Evolutionary conservation across 2,797 vertebrate genomes (phyloP), one percentile per base, ranked within the genome.

Genomic region (Peromyscus attwateri): DNA sequence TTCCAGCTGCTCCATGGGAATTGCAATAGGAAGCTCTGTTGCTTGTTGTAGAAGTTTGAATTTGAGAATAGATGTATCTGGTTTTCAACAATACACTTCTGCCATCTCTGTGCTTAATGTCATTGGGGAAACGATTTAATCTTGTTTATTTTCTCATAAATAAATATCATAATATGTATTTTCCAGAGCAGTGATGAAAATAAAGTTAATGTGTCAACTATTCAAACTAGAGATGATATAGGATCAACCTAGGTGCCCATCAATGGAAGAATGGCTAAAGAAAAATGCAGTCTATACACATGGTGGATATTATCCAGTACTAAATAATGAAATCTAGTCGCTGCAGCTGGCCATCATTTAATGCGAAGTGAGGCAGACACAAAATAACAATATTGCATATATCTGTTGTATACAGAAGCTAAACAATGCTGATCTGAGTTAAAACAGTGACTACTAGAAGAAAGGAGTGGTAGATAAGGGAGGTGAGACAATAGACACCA

Each of bases 101-200:
- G 60, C 66, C 31, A 29, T 52, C 29, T 79, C 34, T 12, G 25
- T 19, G 25, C 16, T 64, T 64, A 62, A 27, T 57, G 12, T 8
- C 49, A 46, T 1, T 34, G 68, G 31, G 1, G 81, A 64, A 34
- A 34, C 62, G 19, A 93, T 29, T 23, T 11, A 40, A 1, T 93
- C 29, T 89, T 94, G 25, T 9, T 87, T 57, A 93, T 89, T 89
- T 92, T 14, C 46, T 89, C 19, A 31, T 21, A 95, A 96, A 49
- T 19, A 37, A 93, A 89, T 23, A n/a, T 52, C n/a, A 64, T 84
- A 62, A 16, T 52, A 83, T n/a, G 3, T 64, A 14, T 77, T 96
- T 94, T 93, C 34, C 31, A 83, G 75, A 76, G 14, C 52, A 9
- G 6, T 81, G 37, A 52, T 71, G n/a, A 91, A 85, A 37, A 57